phyloP scores from a whole-genome alignment of 2,888 invertebrate genomes.

The Spisula subtruncata region DNA sequence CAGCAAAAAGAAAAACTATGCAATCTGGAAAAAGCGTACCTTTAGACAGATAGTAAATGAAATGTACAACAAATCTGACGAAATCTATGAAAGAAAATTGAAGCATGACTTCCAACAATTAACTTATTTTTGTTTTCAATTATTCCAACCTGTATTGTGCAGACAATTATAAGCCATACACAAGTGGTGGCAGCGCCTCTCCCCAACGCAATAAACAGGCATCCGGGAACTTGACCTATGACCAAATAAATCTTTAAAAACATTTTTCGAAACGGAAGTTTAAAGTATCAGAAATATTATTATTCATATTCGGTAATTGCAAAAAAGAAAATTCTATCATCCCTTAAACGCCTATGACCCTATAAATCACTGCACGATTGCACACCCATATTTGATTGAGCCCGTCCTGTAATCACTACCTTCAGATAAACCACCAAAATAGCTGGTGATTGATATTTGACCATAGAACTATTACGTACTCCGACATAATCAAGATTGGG shows the following conservation, averaged over 20 bases:
- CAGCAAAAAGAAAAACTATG: too few relatives aligned
- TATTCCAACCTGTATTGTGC: neutral
- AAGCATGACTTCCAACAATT: neutral
- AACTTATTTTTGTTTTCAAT: neutral
- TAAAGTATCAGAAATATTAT: too few relatives aligned
- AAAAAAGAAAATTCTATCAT: neutral
- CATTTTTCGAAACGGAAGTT: too few relatives aligned
- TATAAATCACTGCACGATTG: neutral
- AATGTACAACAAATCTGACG: too few relatives aligned
- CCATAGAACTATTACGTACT: neutral
- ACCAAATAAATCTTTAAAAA: too few relatives aligned
- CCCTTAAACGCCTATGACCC: neutral
- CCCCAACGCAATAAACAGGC: neutral
- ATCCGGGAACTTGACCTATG: too few relatives aligned
- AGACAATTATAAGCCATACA: neutral
- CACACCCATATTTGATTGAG: neutral
- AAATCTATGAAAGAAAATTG: neutral
- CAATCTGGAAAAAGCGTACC: too few relatives aligned
- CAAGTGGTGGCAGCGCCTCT: neutral
- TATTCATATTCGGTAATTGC: too few relatives aligned
- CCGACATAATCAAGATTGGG: neutral
- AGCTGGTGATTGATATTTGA: slow-evolving; percentile 1
- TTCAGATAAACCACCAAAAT: neutral
- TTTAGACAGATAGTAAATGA: too few relatives aligned
- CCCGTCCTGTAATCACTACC: neutral